A percentile compares a stretch with the other conserved stretches of the same genome.
Conservation (phyloP, 2,797 vertebrate species). For the Sus cebifrons region DNA sequence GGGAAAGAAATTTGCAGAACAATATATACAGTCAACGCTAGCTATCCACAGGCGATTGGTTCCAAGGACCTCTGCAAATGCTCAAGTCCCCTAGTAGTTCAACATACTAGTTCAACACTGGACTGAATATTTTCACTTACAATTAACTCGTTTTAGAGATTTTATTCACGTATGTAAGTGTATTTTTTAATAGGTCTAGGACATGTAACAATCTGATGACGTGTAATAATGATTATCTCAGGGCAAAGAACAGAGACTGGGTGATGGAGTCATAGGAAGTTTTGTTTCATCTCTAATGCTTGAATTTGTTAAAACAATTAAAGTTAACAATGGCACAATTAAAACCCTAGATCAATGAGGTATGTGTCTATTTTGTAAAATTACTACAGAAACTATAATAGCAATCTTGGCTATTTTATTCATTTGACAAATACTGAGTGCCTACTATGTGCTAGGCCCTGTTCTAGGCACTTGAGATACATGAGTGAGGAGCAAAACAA, state of each 20-base stretch:
- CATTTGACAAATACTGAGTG: slow-evolving; percentile 27
- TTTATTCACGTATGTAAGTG: background rate
- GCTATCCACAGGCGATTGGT: background rate
- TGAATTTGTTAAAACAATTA: background rate
- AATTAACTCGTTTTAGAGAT: background rate
- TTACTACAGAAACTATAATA: background rate
- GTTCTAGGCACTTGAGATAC: background rate
- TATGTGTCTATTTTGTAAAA: slow-evolving; percentile 4
- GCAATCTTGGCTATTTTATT: background rate
- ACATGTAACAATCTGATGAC: background rate
- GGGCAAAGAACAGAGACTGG: background rate
- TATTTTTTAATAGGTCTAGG: background rate
- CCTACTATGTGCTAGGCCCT: background rate
- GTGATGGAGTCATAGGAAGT: background rate
- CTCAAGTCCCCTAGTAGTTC: background rate
- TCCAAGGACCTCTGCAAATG: background rate
- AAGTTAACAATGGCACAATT: background rate
- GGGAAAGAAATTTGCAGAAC: background rate
- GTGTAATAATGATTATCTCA: background rate
- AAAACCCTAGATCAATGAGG: background rate
- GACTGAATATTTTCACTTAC: background rate
- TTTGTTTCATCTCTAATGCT: background rate
- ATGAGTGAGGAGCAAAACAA: background rate
- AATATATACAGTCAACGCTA: background rate
- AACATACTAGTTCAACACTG: background rate